Conservation (phyloP, 2,888 invertebrate genomes). For the Monoplex corrugatus region DNA sequence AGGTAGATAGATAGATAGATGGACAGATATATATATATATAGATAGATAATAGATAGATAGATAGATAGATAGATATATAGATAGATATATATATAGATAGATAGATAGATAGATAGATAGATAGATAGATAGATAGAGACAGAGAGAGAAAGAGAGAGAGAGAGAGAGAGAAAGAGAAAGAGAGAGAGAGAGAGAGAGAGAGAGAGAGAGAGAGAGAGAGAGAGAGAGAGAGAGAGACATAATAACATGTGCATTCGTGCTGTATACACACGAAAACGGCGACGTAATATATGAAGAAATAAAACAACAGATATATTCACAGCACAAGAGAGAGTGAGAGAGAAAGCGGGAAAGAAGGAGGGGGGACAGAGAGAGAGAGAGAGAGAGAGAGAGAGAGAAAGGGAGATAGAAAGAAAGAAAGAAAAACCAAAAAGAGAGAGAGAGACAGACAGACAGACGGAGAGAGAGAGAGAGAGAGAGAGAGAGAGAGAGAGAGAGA, state of each 20-base stretch:
- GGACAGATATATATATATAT: no score
- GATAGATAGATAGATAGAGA: background rate
- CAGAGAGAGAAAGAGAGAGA: background rate
- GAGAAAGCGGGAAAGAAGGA: background rate
- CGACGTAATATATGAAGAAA: no score
- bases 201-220: background rate
- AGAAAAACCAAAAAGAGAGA: background rate
- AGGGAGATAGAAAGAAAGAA: background rate
- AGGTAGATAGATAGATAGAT: no score
- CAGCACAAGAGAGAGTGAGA: background rate
- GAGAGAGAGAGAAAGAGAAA: background rate
- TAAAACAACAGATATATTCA: no score
- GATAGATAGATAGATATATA: no score
- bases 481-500: slow-evolving; percentile 2
- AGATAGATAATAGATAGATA: no score
- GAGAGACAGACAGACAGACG: background rate
- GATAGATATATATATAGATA: background rate
- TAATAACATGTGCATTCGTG: no score
- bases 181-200: background rate
- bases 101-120: background rate
- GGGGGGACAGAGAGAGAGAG: background rate
- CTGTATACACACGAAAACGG: background rate
- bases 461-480: slow-evolving; percentile 5
- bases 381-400: background rate
- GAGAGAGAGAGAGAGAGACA: background rate